Evolutionary conservation across 2,888 invertebrate species (phyloP).

Genomic region (Sinohyriopsis cumingii): DNA sequence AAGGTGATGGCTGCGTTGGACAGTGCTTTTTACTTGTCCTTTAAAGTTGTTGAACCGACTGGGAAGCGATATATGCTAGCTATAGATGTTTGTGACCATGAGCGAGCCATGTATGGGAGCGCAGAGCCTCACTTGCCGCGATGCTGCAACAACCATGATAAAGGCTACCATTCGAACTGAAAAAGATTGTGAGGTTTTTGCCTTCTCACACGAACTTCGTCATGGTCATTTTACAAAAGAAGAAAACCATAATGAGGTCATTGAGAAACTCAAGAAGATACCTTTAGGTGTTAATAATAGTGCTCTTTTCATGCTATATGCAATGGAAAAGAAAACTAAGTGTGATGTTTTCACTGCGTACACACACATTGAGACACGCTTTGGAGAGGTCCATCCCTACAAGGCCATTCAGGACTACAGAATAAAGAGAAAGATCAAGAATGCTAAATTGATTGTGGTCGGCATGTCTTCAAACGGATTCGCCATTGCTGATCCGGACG

Average conservation of each 20-base stretch:
- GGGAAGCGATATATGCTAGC: constrained; percentile 76
- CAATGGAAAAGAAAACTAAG: constrained; percentile 75
- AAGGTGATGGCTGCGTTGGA: constrained; percentile 58
- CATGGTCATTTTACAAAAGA: constrained; percentile 30
- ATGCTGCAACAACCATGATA: constrained; percentile 76
- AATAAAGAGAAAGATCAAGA: constrained; percentile 66
- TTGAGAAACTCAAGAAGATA: constrained; percentile 21
- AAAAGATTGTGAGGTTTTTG: constrained; percentile 43
- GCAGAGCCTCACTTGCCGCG: constrained; percentile 70
- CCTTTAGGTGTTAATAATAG: constrained; percentile 59
- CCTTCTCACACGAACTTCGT: constrained; percentile 46
- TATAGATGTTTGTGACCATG: constrained; percentile 76
- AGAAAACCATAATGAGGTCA: constrained; percentile 39
- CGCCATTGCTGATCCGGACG: constrained; percentile 71
- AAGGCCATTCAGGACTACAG: constrained; percentile 77
- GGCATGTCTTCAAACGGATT: constrained; percentile 69
- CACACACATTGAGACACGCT: constrained; percentile 75
- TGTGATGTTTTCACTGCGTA: constrained; percentile 84
- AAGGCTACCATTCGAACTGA: constrained; percentile 67
- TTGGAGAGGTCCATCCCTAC: constrained; percentile 73
- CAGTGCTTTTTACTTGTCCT: constrained; percentile 67
- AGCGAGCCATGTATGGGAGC: constrained; percentile 63
- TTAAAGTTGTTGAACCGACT: constrained; percentile 74
- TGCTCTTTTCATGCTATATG: constrained; percentile 75
- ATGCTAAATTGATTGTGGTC: constrained; percentile 56